Base-by-base conservation (phyloP, 2,113 vertebrate species). In the Epinephelus fuscoguttatus region DNA sequence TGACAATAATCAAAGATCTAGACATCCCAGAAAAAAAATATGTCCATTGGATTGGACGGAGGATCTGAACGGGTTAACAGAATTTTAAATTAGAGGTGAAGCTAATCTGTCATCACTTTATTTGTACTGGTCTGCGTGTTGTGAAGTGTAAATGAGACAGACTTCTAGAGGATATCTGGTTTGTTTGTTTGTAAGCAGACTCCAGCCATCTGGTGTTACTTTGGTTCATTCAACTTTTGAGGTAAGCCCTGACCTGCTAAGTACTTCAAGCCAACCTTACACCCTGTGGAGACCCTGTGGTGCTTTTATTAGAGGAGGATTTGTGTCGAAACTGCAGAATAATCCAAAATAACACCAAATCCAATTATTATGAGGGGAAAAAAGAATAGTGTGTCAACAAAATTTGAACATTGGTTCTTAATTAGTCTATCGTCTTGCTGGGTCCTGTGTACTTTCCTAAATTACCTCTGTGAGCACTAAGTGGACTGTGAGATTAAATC, bases 401-500 rank as follows among this genome's bases (percentile, higher is more conserved):
- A 64, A 63, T 37, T 15, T 52, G 18, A 70, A 56, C 5, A 1
- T 42, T 25, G 37, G 49, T 40, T 75, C 30, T 84, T 84, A 76
- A 88, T 83, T 82, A 84, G 67, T 30, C 2, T 2, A 17, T 30
- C 3, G 1, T 67, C 52, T 69, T 69, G 33, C 27, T 33, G 74
- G 63, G 53, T 70, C 75, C 15, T 74, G 78, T 82, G 78, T 52
- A 75, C 72, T 78, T 68, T 71, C 13, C 45, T 57, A 70, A 82
- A 84, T 86, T 80, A 73, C 70, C 70, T 88, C 81, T 55, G 75
- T 72, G 71, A 45, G 76, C 66, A 67, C 68, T 56, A 42, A 85
- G 62, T 75, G 63, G 76, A 85, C 75, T 64, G 77, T 70, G 75
- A 80, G 75, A 91, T 83, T 81, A 81, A 81, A 86, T 78, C 49